A percentile compares a stretch with the other conserved stretches of the same genome.
These are phyloP conservation scores for Siniperca undulata DNA, from an alignment of 2,797 vertebrate genomes.

Conservation along the genomic window DNA sequence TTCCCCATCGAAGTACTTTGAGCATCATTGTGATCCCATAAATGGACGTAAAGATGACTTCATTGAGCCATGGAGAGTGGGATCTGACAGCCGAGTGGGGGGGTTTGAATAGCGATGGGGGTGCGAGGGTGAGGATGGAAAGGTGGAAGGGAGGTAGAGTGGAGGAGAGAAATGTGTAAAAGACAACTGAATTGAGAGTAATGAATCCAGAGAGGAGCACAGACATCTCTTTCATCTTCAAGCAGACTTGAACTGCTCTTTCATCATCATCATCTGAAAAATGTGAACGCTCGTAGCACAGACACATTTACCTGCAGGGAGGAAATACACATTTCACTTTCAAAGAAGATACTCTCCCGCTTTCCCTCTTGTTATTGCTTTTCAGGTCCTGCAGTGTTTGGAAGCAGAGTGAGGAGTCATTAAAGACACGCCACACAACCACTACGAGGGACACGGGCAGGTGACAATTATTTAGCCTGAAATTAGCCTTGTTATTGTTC, in stretches of 20 bases:
- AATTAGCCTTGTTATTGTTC: slow-evolving; percentile 69
- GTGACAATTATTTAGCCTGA: slow-evolving; percentile 76
- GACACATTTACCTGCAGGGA: slow-evolving; percentile 67
- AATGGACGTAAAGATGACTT: slow-evolving; percentile 75
- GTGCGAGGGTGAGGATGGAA: slow-evolving; percentile 28
- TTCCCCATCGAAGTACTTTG: slow-evolving; percentile 77
- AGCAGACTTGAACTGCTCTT: slow-evolving; percentile 71
- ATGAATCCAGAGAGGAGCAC: slow-evolving; percentile 75
- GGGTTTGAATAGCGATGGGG: slow-evolving; percentile 19
- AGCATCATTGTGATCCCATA: slow-evolving; percentile 77
- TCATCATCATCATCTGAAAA: slow-evolving; percentile 81
- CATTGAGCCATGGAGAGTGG: slow-evolving; percentile 56
- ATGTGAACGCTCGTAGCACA: slow-evolving; percentile 66
- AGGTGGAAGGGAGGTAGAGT: slow-evolving; percentile 44
- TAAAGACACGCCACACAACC: slow-evolving; percentile 47
- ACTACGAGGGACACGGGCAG: slow-evolving; percentile 49
- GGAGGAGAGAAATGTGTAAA: slow-evolving; percentile 56
- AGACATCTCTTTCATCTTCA: slow-evolving; percentile 85
- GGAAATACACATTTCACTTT: slow-evolving; percentile 69
- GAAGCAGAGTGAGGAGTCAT: slow-evolving; percentile 56
- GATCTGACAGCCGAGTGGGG: slow-evolving; percentile 61
- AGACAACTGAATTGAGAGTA: slow-evolving; percentile 85
- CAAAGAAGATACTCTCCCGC: slow-evolving; percentile 66
- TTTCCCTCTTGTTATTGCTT: slow-evolving; percentile 51
- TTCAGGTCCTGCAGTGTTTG: slow-evolving; percentile 55